A percentile compares a stretch with the other conserved stretches of the same genome.
These are phyloP conservation scores for Mustela nigripes DNA, from an alignment of 2,113 vertebrate species.

Conservation along the genomic window DNA sequence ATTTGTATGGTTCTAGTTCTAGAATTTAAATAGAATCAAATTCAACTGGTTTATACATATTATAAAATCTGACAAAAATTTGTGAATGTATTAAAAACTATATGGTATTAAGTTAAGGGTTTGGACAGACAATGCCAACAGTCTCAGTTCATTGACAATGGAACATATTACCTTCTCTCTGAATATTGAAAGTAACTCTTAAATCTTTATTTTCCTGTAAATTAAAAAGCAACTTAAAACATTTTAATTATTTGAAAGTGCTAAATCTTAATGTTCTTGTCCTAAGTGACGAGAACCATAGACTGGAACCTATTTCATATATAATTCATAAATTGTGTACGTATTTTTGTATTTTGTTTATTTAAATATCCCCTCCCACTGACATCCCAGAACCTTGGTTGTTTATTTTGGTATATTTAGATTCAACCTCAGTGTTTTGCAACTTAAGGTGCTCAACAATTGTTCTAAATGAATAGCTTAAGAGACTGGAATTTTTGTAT, in stretches of 20 bases:
- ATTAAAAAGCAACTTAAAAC: not conserved
- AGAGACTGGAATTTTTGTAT: not conserved
- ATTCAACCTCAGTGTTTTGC: not conserved
- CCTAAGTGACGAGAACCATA: not conserved
- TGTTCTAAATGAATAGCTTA: not conserved
- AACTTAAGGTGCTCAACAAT: not conserved
- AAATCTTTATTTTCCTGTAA: not conserved
- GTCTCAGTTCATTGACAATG: no score
- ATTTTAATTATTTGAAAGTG: not conserved
- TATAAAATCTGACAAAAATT: not conserved
- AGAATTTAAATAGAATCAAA: conserved; percentile 17
- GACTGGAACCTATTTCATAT: not conserved
- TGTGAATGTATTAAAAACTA: not conserved
- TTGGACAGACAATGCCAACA: not conserved
- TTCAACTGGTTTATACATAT: not conserved
- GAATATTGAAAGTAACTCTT: not conserved
- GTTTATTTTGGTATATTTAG: not conserved
- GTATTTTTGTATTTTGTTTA: not conserved
- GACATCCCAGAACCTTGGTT: not conserved
- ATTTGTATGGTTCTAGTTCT: not conserved
- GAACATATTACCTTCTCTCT: not conserved
- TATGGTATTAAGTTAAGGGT: not conserved
- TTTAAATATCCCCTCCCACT: not conserved
- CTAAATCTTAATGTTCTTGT: not conserved
- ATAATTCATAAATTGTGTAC: not conserved